Percentiles rank a stretch among this genome's conserved stretches.
Evolutionary conservation across 2,113 vertebrate species (phyloP).

Genomic region (Malurus melanocephalus): DNA sequence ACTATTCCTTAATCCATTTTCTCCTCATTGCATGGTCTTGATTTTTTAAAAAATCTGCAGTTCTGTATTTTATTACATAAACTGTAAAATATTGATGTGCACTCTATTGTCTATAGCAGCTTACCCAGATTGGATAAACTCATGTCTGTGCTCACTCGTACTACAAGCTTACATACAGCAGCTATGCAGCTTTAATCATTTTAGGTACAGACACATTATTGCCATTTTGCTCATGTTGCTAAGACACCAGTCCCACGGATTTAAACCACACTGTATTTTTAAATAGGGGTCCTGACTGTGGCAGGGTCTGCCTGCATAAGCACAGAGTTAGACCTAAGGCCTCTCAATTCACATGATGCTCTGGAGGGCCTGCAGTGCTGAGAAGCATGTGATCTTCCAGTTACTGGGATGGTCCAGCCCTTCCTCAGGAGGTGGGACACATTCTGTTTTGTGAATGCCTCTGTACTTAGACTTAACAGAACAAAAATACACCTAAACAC

Average conservation of each 20-base stretch:
- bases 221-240: not conserved
- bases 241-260: not conserved
- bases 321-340: not conserved
- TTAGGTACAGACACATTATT: not conserved
- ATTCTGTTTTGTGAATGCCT: not conserved
- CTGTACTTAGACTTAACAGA: not conserved
- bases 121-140: not conserved
- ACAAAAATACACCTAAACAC: not conserved
- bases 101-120: not conserved
- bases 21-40: not conserved
- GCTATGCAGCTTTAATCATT: not conserved
- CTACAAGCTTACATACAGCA: not conserved
- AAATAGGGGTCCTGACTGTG: not conserved
- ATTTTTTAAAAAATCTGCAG: not conserved
- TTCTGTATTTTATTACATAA: not conserved
- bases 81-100: not conserved
- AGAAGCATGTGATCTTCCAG: not conserved
- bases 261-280: not conserved
- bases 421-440: not conserved
- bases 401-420: not conserved
- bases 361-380: not conserved
- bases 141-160: not conserved
- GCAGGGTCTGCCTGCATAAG: not conserved
- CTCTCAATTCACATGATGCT: not conserved
- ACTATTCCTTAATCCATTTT: not conserved